Base-by-base conservation (phyloP, 2,888 invertebrate species). In the Cylindroiulus punctatus region DNA sequence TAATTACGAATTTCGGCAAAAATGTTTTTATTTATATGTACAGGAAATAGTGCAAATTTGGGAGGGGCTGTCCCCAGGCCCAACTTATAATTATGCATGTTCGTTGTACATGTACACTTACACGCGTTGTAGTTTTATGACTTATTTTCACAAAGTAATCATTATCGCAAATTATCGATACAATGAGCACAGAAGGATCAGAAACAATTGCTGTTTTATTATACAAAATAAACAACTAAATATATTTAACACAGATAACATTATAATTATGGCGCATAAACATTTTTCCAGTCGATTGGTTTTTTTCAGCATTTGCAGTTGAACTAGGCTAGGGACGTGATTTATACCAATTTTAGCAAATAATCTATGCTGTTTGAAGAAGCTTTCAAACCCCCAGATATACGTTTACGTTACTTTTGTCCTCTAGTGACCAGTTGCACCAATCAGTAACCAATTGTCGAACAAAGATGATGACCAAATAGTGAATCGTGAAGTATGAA, bases 151-250 rank as follows among this genome's bases (percentile, higher is more conserved):
- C 76, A 30, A 30, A 26, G 1, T 26, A n/a, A 12, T 14, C 26
- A 30, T 30, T 76, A 76, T 17, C 52, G 52, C 14, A 30, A 76
- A 76, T 30, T 76, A 76, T 12, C 12, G 30, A 76, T 76, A 17
- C 76, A 14, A 3, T 30, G 5, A 14, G 30, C 7, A 26, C 14
- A 76, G 36, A 7, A 76, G 30, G 76, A 26, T 76, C 17, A 30
- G 30, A 76, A n/a, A 76, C 76, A 76, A 76, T 76, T 76, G 76
- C 76, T 30, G 12, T 76, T 76, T 76, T 65, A 76, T 76, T 76
- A 76, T 14, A 30, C 76, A 76, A 76, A 76, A 76, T 76, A 76
- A 76, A 76, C 76, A 76, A 76, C 30, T 76, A 30, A 30, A 76
- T 76, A 76, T 76, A 76, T 76, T 8, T 76, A 76, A 76, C 76